A percentile compares a stretch with the other conserved stretches of the same genome.
These are phyloP conservation scores for Spicauda simplicius DNA, from an alignment of 2,888 invertebrate genomes.

Conservation along the genomic window DNA sequence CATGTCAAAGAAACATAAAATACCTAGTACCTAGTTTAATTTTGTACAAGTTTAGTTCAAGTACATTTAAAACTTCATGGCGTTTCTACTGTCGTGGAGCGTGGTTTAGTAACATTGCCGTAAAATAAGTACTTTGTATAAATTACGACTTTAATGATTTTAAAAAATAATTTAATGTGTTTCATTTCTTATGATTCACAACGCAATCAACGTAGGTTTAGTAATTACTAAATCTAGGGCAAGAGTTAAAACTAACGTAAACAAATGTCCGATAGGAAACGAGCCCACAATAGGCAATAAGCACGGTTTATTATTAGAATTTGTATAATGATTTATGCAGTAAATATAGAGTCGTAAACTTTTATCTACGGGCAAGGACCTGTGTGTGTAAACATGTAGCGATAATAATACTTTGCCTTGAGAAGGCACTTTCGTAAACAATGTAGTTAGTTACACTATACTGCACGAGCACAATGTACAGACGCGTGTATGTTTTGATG, in stretches of 20 bases:
- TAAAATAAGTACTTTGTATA: too few species aligned
- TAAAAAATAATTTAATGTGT: too few species aligned
- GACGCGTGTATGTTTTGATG: background rate
- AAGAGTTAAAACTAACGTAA: background rate
- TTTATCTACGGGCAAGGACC: conserved; percentile 34
- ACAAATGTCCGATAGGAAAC: conserved; percentile 9
- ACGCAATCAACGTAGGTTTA: background rate
- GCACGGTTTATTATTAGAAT: conserved; percentile 33
- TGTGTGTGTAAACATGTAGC: conserved; percentile 6
- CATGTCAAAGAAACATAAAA: too few species aligned
- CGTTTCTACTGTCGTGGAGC: too few species aligned
- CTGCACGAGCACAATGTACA: background rate
- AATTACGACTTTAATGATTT: too few species aligned
- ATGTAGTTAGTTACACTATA: background rate
- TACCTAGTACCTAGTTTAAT: too few species aligned
- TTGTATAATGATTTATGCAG: conserved; percentile 27
- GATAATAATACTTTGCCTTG: conserved; percentile 21
- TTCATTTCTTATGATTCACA: too few species aligned
- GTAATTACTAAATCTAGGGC: background rate
- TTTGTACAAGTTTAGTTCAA: too few species aligned
- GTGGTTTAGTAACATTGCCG: too few species aligned
- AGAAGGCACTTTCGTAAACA: conserved; percentile 3
- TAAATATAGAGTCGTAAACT: conserved; percentile 26
- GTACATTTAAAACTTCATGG: too few species aligned
- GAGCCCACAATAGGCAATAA: conserved; percentile 7